Base-by-base conservation (phyloP, 2,113 vertebrate species). In the Nannobrachium achirus region DNA sequence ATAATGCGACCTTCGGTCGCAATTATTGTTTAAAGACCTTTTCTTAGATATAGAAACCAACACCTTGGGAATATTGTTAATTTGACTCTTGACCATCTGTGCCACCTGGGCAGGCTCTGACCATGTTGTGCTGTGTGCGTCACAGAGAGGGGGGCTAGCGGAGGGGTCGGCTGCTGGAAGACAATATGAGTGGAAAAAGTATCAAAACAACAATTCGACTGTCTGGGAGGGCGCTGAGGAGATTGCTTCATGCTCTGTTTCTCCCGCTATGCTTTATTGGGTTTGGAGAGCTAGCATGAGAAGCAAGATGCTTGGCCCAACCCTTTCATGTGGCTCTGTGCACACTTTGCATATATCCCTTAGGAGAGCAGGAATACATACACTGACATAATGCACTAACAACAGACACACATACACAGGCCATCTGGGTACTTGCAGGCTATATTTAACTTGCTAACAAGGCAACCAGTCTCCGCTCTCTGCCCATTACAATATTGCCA, bases 161-260 rank as follows among this genome's bases (percentile, higher is more conserved):
- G 48, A 11, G 11, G 39, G 14, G n/a, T 3, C 8, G 44, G 49
- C 33, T 57, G 52, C 14, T 13, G 11, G 10, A 10, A 39, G 16
- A 63, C 10, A 42, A 56, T 56, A 63, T 66, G 63, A 56, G 11
- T 53, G 20, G 44, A 51, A 52, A 52, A 13, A 39, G 7, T 33
- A 33, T 71, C 39, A 15, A 11, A 39, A 66, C 57, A 61, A 56
- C 52, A 63, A 74, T 19, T 42, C 59, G 19, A 20, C 60, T 66
- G 69, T 42, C 58, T 63, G 56, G 10, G 33, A 69, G 52, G 45
- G 63, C 45, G 19, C 61, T 13, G 59, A 71, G 65, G 42, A 78
- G 56, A 86, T 75, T 73, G 56, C 64, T 81, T 82, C 63, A 84
- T 51, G 80, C 76, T 82, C 77, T 56, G 77, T 65, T 88, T 86